Conservation (phyloP, 2,797 vertebrate species). For the Nannoperca australis region DNA sequence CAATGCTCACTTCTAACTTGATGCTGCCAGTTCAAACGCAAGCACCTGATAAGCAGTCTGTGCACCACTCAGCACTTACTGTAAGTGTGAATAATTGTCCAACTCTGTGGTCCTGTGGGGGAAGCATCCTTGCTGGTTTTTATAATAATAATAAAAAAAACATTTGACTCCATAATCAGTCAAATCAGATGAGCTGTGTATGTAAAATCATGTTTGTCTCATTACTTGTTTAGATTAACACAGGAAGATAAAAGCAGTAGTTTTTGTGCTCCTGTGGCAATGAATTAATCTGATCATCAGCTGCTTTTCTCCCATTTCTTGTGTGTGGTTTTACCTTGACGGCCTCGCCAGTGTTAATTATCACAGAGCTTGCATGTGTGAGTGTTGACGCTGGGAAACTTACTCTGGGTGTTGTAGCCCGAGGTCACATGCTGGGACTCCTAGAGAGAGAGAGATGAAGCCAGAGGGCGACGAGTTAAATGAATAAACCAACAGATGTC, state of each 20-base stretch:
- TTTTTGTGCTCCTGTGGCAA: constrained; percentile 28
- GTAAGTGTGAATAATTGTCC: constrained; percentile 1
- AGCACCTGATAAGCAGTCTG: constrained; percentile 1
- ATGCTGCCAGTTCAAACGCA: constrained; percentile 9
- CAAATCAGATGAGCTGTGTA: background rate
- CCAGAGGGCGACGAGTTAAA: constrained; percentile 68
- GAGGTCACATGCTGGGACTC: constrained; percentile 94
- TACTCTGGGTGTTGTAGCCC: constrained; percentile 96
- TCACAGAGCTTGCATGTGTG: constrained; percentile 24
- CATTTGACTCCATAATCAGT: constrained; percentile 4
- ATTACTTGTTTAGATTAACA: constrained; percentile 28
- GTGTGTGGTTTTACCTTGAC: constrained; percentile 39
- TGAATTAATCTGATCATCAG: constrained; percentile 37
- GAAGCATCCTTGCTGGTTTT: background rate
- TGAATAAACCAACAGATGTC: constrained; percentile 76
- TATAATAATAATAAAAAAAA: constrained; percentile 18
- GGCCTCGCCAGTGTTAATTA: constrained; percentile 50
- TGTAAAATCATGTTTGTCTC: constrained; percentile 29
- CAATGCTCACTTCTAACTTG: background rate
- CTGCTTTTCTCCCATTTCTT: constrained; percentile 32
- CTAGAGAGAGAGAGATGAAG: constrained; percentile 81
- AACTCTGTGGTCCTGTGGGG: background rate
- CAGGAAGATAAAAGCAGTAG: constrained; percentile 37
- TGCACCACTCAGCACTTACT: constrained; percentile 13
- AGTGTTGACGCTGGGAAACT: constrained; percentile 77